Percentiles rank a stretch among this genome's conserved stretches.
phyloP scores from a whole-genome alignment of 2,113 vertebrate genomes.

The Pelusios castaneus region DNA sequence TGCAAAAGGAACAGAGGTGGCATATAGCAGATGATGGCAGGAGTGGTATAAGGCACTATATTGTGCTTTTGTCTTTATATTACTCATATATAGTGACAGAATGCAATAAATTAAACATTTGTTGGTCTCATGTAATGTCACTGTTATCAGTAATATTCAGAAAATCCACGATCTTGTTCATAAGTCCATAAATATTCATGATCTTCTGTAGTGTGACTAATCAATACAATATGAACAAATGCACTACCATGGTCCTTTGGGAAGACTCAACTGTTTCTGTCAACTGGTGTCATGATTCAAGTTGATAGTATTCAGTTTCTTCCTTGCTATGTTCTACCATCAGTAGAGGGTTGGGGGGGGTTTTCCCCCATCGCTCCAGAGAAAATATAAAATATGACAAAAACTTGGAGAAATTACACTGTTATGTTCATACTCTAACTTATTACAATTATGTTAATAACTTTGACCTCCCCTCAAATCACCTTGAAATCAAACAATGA shows the following conservation, averaged over 20 bases:
- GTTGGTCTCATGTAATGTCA: not conserved
- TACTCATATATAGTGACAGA: not conserved
- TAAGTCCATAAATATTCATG: slow-evolving; percentile 64
- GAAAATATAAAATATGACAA: not conserved
- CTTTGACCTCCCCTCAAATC: not conserved
- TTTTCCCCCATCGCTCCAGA: not conserved
- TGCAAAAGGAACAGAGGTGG: not conserved
- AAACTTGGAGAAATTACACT: not conserved
- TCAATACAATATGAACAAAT: slow-evolving; percentile 7
- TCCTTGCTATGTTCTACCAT: slow-evolving; percentile 18
- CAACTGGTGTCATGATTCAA: slow-evolving; percentile 1
- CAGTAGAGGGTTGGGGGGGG: not conserved
- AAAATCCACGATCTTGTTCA: slow-evolving; percentile 11
- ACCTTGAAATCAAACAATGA: not conserved
- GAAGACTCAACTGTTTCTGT: slow-evolving; percentile 46
- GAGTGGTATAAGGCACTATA: not conserved
- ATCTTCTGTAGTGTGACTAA: slow-evolving; percentile 49
- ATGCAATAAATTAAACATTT: not conserved
- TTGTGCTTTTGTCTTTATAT: slow-evolving; percentile 12
- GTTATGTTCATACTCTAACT: not conserved
- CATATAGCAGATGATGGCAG: not conserved
- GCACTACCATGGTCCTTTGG: not conserved
- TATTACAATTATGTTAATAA: not conserved
- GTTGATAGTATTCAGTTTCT: slow-evolving; percentile 19
- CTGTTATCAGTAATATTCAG: slow-evolving; percentile 16